A percentile compares a stretch with the other conserved stretches of the same genome.
phyloP scores from a whole-genome alignment of 2,888 invertebrate genomes.

The Apamea epomidion region DNA sequence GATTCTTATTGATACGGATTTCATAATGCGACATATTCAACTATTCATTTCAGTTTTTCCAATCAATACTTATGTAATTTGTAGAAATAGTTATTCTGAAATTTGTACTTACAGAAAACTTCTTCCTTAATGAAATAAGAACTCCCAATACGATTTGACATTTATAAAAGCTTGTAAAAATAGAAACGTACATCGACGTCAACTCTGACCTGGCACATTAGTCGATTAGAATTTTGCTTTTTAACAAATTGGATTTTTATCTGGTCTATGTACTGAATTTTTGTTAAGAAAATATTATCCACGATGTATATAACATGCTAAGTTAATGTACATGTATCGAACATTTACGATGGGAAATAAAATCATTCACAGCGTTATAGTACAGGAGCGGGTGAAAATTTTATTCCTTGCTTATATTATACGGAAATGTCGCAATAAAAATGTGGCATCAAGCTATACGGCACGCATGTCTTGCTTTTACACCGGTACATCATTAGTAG shows the following conservation, averaged over 20 bases:
- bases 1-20: not conserved
- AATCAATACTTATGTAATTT: not conserved
- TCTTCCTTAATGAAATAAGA: slow-evolving; percentile 35
- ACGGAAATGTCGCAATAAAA: slow-evolving; percentile 49
- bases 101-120: slow-evolving; percentile 1
- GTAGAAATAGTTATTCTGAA: not conserved
- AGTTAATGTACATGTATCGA: slow-evolving; percentile 47
- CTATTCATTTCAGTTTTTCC: not conserved
- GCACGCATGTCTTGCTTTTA: not conserved
- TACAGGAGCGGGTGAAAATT: slow-evolving; percentile 31
- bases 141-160: slow-evolving; percentile 45
- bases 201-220: slow-evolving; percentile 46
- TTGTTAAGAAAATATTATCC: slow-evolving; percentile 33
- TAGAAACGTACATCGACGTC: slow-evolving; percentile 23
- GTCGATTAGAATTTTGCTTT: slow-evolving; percentile 50
- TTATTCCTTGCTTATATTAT: slow-evolving; percentile 40
- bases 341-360: slow-evolving; percentile 61
- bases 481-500: slow-evolving; percentile 53
- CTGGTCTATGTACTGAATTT: slow-evolving; percentile 35
- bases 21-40: no score
- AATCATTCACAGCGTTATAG: slow-evolving; percentile 58
- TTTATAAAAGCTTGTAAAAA: slow-evolving; percentile 36
- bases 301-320: not conserved
- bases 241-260: slow-evolving; percentile 56
- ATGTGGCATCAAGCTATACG: slow-evolving; percentile 7